phyloP scores from a whole-genome alignment of 2,113 vertebrate species.

The Kryptolebias marmoratus region DNA sequence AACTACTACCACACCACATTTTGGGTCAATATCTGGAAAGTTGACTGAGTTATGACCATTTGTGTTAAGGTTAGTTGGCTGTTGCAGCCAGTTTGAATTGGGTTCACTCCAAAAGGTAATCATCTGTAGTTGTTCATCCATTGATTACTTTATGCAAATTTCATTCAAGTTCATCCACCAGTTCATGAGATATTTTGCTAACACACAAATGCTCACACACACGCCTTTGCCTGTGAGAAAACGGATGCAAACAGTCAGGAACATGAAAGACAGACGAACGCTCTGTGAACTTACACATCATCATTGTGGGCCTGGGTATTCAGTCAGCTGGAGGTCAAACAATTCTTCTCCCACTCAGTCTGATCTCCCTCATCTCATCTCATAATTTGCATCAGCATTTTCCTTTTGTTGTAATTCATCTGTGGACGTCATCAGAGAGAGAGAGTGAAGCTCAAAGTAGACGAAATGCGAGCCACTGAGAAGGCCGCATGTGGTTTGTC shows the following conservation, averaged over 20 bases:
- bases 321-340: slow-evolving; percentile 36
- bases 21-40: no score
- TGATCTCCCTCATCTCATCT: slow-evolving; percentile 17
- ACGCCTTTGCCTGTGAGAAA: background rate
- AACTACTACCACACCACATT: no score
- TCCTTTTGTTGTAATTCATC: slow-evolving; percentile 14
- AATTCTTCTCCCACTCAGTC: slow-evolving; percentile 32
- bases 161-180: no score
- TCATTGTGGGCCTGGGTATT: slow-evolving; percentile 1
- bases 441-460: slow-evolving; percentile 14
- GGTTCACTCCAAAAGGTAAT: no score
- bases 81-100: no score
- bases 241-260: slow-evolving; percentile 9
- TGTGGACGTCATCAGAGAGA: slow-evolving; percentile 9
- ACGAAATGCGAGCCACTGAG: slow-evolving; percentile 24
- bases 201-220: no score
- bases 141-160: no score
- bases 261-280: slow-evolving; percentile 14
- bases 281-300: slow-evolving; percentile 8
- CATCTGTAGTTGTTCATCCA: no score
- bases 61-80: no score
- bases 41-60: no score
- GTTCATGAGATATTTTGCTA: no score
- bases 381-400: slow-evolving; percentile 8
- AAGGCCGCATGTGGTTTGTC: slow-evolving; percentile 40